A percentile compares a stretch with the other conserved stretches of the same genome.
Evolutionary conservation across 1,140 invertebrate genomes (phyloP).

Genomic region (Druon quercuslanigerum): DNA sequence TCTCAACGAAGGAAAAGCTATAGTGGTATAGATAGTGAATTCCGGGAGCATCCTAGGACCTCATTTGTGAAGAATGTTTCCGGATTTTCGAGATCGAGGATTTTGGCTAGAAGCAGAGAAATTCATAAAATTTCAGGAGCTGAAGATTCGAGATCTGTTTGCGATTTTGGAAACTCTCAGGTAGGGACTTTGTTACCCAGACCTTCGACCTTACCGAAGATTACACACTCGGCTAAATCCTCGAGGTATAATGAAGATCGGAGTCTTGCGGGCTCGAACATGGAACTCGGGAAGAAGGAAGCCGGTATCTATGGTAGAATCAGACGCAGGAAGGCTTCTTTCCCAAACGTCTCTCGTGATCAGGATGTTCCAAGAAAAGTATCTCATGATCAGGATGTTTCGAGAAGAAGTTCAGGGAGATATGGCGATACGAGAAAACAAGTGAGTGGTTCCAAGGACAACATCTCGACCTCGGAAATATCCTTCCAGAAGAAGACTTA

Average conservation of each 20-base stretch:
- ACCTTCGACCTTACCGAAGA: constrained; percentile 69
- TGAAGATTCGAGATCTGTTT: constrained; percentile 57
- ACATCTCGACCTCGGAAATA: constrained; percentile 44
- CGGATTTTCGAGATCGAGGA: constrained; percentile 37
- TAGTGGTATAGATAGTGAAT: constrained; percentile 22
- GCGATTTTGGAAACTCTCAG: constrained; percentile 51
- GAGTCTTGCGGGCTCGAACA: constrained; percentile 40
- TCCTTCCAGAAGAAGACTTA: constrained; percentile 45
- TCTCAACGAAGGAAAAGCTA: constrained; percentile 4
- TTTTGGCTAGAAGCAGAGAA: constrained; percentile 33
- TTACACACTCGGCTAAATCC: constrained; percentile 49
- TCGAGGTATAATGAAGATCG: constrained; percentile 43
- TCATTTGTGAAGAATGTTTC: constrained; percentile 51
- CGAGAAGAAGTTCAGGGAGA: constrained; percentile 36
- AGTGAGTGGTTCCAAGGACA: constrained; percentile 30
- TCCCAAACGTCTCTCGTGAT: constrained; percentile 47
- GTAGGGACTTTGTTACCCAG: constrained; percentile 54
- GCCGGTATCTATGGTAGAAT: constrained; percentile 69
- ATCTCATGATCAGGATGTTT: constrained; percentile 33
- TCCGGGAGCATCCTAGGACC: constrained; percentile 17
- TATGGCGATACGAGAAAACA: constrained; percentile 30
- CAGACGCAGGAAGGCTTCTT: constrained; percentile 64
- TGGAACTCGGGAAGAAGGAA: constrained; percentile 57
- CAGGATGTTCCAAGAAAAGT: constrained; percentile 32
- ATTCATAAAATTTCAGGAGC: constrained; percentile 37